phyloP scores from a whole-genome alignment of 53 echinoderm and acorn worm genomes.

The Echinometra lucunter region DNA sequence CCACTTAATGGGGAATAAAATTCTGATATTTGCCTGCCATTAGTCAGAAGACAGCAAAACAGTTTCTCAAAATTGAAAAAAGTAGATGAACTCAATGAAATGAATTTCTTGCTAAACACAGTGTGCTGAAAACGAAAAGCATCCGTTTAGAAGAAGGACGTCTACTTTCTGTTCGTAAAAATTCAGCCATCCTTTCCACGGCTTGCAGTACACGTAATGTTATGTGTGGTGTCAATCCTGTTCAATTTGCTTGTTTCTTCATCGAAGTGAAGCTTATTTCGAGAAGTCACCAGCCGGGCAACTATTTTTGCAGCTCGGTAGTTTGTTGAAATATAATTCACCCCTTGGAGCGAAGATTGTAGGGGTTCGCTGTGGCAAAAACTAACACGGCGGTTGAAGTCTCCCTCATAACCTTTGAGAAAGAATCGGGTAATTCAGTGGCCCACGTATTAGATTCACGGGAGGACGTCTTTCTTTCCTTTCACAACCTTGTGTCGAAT shows the following conservation, averaged over 20 bases:
- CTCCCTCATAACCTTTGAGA: background rate
- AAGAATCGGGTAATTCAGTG: constrained; percentile 8
- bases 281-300: background rate
- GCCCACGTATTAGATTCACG: constrained; percentile 29
- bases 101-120: background rate
- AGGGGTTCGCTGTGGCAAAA: background rate
- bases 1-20: background rate
- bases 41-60: background rate
- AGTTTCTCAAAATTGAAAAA: background rate
- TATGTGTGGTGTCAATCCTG: background rate
- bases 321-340: constrained; percentile 49
- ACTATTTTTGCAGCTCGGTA: constrained; percentile 15
- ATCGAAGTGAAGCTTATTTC: background rate
- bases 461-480: background rate
- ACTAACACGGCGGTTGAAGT: constrained; percentile 8
- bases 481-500: background rate
- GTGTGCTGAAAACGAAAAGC: background rate
- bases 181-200: background rate
- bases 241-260: background rate
- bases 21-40: background rate
- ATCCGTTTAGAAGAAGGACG: background rate
- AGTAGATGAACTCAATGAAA: background rate
- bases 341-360: constrained; percentile 7
- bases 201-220: background rate
- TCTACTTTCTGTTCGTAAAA: background rate